Conservation (phyloP, 1,140 invertebrate genomes). For the Listronotus oregonensis region DNA sequence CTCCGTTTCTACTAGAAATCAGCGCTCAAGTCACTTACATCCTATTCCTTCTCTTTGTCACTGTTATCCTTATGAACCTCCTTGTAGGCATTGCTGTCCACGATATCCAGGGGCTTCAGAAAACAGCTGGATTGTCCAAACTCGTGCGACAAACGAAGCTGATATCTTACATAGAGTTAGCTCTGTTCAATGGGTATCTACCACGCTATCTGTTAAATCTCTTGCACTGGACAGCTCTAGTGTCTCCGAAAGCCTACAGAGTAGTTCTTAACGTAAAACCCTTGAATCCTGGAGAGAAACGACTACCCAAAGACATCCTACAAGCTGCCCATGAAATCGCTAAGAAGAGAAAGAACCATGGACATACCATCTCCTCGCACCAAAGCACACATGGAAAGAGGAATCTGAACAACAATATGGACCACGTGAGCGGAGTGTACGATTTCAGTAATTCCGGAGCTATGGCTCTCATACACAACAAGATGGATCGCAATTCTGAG, state of each 20-base stretch:
- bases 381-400: constrained; percentile 59
- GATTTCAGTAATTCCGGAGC: constrained; percentile 54
- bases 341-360: constrained; percentile 70
- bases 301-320: constrained; percentile 75
- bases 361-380: constrained; percentile 65
- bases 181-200: constrained; percentile 71
- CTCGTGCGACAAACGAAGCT: constrained; percentile 78
- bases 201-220: constrained; percentile 73
- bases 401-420: constrained; percentile 65
- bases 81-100: constrained; percentile 80
- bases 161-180: constrained; percentile 75
- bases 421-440: constrained; percentile 58
- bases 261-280: constrained; percentile 80
- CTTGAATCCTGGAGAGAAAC: constrained; percentile 77
- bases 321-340: constrained; percentile 76
- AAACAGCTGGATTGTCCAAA: constrained; percentile 75
- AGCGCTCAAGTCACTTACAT: constrained; percentile 76
- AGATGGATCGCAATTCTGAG: constrained; percentile 67
- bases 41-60: constrained; percentile 76
- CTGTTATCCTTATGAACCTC: constrained; percentile 81
- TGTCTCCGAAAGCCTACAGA: constrained; percentile 76
- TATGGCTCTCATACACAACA: constrained; percentile 62
- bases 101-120: constrained; percentile 78
- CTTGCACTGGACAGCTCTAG: constrained; percentile 73
- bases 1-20: constrained; percentile 66